Conservation (phyloP, 2,888 invertebrate species). For the Yponomeuta sedellus region DNA sequence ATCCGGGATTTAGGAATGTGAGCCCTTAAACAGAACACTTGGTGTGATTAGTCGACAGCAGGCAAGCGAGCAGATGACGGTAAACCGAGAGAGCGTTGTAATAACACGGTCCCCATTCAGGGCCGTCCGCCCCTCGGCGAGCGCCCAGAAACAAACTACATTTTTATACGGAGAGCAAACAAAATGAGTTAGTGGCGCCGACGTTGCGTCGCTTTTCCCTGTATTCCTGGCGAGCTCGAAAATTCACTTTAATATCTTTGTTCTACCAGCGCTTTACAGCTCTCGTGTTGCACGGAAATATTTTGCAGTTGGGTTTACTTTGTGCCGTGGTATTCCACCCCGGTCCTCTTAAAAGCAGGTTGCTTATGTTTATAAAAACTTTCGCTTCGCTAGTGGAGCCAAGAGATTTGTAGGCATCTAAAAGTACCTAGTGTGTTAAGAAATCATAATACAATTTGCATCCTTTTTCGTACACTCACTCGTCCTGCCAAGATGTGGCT, state of each 20-base stretch:
- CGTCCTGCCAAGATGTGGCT: conserved; percentile 15
- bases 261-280: conserved; percentile 65
- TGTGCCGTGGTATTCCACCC: conserved; percentile 42
- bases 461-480: conserved; percentile 11
- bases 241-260: conserved; percentile 73
- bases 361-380: conserved; percentile 9
- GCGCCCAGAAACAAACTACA: conserved; percentile 62
- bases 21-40: conserved; percentile 32
- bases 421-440: neutral
- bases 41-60: conserved; percentile 36
- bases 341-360: conserved; percentile 27
- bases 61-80: conserved; percentile 8
- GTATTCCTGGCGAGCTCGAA: conserved; percentile 60
- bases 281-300: conserved; percentile 60
- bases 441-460: conserved; percentile 12
- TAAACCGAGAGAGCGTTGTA: conserved; percentile 10
- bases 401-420: no score
- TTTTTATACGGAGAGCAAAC: conserved; percentile 67
- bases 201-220: conserved; percentile 56
- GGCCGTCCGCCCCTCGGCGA: conserved; percentile 38
- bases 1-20: conserved; percentile 15
- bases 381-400: neutral
- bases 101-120: conserved; percentile 15
- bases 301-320: conserved; percentile 48
- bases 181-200: conserved; percentile 64